Evolutionary conservation across 2,797 vertebrate species (phyloP).

Genomic region (Gorsachius magnificus): DNA sequence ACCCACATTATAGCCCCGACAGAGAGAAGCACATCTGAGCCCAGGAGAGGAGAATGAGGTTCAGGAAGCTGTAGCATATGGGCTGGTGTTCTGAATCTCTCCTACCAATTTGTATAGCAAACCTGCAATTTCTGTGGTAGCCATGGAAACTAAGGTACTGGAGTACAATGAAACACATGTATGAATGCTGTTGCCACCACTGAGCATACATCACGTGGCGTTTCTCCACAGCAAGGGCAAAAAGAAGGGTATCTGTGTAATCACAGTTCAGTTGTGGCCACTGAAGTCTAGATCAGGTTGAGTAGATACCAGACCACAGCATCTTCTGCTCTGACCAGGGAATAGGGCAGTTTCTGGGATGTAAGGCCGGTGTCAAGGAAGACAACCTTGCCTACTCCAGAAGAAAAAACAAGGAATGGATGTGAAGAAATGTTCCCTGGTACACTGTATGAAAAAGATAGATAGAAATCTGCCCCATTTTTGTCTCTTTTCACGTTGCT

Average conservation of each 20-base stretch:
- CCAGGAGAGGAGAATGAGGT: not conserved
- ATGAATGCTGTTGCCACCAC: not conserved
- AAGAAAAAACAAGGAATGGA: not conserved
- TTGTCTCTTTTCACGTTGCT: not conserved
- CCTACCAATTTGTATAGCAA: conserved; percentile 33
- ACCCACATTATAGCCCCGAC: not conserved
- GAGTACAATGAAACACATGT: conserved; percentile 26
- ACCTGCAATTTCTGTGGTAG: conserved; percentile 60
- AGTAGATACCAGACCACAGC: not conserved
- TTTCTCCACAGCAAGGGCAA: not conserved
- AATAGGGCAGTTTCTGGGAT: not conserved
- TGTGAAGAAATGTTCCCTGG: not conserved
- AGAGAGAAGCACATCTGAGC: not conserved
- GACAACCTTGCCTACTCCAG: not conserved
- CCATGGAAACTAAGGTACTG: conserved; percentile 62
- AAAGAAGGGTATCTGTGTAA: not conserved
- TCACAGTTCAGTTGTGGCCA: not conserved
- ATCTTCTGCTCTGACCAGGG: not conserved
- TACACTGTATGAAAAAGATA: not conserved
- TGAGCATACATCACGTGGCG: not conserved
- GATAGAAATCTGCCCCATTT: not conserved
- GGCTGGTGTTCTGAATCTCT: conserved; percentile 4
- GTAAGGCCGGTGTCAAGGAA: not conserved
- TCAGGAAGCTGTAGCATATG: conserved; percentile 4
- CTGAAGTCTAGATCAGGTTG: not conserved